These are phyloP conservation scores for Rhagoletis pomonella DNA, from an alignment of 1,140 invertebrate genomes.

Conservation along the genomic window DNA sequence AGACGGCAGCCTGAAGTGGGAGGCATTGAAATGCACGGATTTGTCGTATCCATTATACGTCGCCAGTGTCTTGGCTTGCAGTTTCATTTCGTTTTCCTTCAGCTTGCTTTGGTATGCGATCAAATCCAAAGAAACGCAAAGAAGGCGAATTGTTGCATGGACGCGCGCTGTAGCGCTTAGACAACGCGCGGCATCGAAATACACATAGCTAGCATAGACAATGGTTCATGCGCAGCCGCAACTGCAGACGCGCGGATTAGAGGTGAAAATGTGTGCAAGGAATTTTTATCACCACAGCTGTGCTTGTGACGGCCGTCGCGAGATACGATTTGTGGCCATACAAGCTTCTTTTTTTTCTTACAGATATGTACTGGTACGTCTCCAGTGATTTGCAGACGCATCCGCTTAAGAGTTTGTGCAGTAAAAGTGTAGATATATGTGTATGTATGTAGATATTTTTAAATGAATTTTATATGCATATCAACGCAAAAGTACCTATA, in stretches of 20 bases:
- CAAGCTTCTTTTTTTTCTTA: not conserved
- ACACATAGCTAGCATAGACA: not conserved
- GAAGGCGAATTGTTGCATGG: conserved; percentile 20
- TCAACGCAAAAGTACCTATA: not conserved
- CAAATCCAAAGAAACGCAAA: not conserved
- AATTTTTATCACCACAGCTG: conserved; percentile 39
- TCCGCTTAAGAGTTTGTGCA: conserved; percentile 9
- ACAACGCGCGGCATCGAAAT: not conserved
- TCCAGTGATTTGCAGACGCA: conserved; percentile 45
- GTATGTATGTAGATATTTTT: no score
- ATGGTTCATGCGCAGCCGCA: not conserved
- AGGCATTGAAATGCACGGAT: not conserved
- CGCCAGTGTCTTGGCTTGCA: not conserved
- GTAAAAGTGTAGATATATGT: not conserved
- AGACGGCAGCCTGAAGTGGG: not conserved
- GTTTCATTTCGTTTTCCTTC: not conserved
- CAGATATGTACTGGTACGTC: not conserved
- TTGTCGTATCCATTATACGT: not conserved
- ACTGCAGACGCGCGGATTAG: not conserved
- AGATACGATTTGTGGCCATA: conserved; percentile 20
- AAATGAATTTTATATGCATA: no score
- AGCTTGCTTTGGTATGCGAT: conserved; percentile 17
- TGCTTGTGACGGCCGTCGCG: not conserved
- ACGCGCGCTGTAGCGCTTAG: conserved; percentile 22
- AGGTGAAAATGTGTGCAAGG: conserved; percentile 42